A percentile compares a stretch with the other conserved stretches of the same genome.
These are phyloP conservation scores for Diplazon laetatorius DNA, from an alignment of 2,888 invertebrate species.

Conservation along the genomic window DNA sequence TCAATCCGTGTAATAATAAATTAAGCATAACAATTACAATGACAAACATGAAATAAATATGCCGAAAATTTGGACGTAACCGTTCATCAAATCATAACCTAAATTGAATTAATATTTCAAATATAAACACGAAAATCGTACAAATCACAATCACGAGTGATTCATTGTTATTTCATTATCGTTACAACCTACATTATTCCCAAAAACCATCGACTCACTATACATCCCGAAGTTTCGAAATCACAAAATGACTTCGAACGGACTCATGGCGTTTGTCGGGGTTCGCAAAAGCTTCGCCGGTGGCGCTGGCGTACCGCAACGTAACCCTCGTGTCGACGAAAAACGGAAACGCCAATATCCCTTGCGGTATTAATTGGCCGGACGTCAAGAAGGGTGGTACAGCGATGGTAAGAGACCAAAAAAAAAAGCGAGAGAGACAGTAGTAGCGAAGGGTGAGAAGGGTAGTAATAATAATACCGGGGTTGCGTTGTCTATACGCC, in stretches of 20 bases:
- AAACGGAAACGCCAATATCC: slow-evolving; percentile 63
- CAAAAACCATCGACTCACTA: no score
- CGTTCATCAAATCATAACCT: no score
- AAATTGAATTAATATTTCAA: no score
- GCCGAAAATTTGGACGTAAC: no score
- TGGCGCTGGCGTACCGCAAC: neutral
- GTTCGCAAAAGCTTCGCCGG: neutral
- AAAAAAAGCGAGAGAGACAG: neutral
- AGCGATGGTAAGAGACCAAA: neutral
- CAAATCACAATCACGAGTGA: no score
- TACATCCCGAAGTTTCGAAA: no score
- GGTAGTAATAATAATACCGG: slow-evolving; percentile 57
- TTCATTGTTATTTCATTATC: no score
- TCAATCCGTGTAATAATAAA: no score
- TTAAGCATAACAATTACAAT: no score
- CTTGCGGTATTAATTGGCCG: slow-evolving; percentile 80
- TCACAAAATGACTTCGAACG: neutral
- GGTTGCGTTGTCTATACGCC: slow-evolving; percentile 51
- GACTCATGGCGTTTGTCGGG: neutral
- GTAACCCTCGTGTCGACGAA: slow-evolving; percentile 34
- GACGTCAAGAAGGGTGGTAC: slow-evolving; percentile 67
- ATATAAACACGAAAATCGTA: no score
- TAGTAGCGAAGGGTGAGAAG: slow-evolving; percentile 15
- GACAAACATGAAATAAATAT: no score
- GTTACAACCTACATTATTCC: no score